Base-by-base conservation (phyloP, 2,797 vertebrate genomes). In the Cetoscarus ocellatus region DNA sequence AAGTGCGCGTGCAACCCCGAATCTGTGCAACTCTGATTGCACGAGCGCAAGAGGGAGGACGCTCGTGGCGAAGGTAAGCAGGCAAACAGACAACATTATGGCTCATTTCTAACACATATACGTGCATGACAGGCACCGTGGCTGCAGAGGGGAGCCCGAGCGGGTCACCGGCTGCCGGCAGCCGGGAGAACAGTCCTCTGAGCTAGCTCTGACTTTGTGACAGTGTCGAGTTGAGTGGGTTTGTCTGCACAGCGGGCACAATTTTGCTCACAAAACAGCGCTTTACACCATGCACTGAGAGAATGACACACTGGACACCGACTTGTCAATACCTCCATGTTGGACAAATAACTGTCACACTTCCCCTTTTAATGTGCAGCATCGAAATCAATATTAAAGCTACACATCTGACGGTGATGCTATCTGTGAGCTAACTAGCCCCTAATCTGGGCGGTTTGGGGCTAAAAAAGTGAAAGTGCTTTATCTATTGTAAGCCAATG, bases 1-100 rank as follows among this genome's bases (percentile, higher is more conserved):
- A 84, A 86, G 72, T 80, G 88, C 82, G 86, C 59, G 74, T 82
- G 68, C 79, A 80, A 42, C 61, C 70, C 79, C 40, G 89, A 91
- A 91, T 89, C 88, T 92, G 85, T 93, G 92, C 92, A 93, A 91
- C 88, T 92, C 89, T 89, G 87, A 90, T 85, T 86, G 89, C 86
- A 79, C 77, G 74, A 59, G 80, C 80, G 88, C 90, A 83, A 68
- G 88, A 92, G 92, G 89, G 93, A 94, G 91, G 92, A 94, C 93
- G 93, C 90, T 82, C 77, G 84, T 54, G 86, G 73, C 86, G 70
- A 85, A 92, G 94, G 93, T 94, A 91, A 94, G 94, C 61, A 81
- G 69, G 68, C 56, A 59, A 77, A 73, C 61, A 50, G 53, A 72
- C 61, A 73, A 36, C 74, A 61, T 82, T 85, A 89, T 76, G 83